Base-by-base conservation (phyloP, 2,888 invertebrate species). In the Resseliella maxima region DNA sequence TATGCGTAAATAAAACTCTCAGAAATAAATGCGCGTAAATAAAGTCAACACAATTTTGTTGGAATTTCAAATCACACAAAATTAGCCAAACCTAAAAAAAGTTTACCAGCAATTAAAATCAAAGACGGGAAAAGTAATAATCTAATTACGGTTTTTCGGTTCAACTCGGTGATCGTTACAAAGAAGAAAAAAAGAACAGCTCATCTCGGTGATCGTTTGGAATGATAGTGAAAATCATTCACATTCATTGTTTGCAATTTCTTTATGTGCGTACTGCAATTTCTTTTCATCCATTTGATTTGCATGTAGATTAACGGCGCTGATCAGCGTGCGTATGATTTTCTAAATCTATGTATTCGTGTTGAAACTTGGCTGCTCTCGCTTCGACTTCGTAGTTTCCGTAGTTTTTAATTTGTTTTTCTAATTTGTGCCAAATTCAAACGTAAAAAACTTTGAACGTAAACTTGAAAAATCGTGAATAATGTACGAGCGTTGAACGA, bases 211-310 rank as follows among this genome's bases (percentile, higher is more conserved):
- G 72, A 72, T 72, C 31, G 31, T 72, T 72, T 31, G 15, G 2
- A 35, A 15, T 72, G 72, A 72, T 72, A 72, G 72, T 72, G 72
- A 72, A 72, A 27, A 72, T 72, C 72, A 72, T 31, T 72, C 72
- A 35, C 72, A 35, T 72, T 72, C 72, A 72, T 72, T 72, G 72
- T 72, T 31, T 18, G 72, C 35, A 72, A 72, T 72, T 72, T 72
- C 31, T 12, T 8, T 18, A 35, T 18, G 31, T 72, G 72, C 72
- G 27, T 72, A 72, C 15, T 72, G 27, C 27, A 72, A 35, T 31
- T 72, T 72, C 27, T 72, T 72, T 72, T 72, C 10, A 72, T 31
- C 35, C 72, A 15, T 31, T 15, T 31, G 72, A 31, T 72, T 72
- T 72, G 72, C 27, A 72, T 72, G 8, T 18, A 59, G 31, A 1